Evolutionary conservation across 2,888 invertebrate species (phyloP), one percentile per base, ranked within the genome.

Genomic region (Acronicta alni): DNA sequence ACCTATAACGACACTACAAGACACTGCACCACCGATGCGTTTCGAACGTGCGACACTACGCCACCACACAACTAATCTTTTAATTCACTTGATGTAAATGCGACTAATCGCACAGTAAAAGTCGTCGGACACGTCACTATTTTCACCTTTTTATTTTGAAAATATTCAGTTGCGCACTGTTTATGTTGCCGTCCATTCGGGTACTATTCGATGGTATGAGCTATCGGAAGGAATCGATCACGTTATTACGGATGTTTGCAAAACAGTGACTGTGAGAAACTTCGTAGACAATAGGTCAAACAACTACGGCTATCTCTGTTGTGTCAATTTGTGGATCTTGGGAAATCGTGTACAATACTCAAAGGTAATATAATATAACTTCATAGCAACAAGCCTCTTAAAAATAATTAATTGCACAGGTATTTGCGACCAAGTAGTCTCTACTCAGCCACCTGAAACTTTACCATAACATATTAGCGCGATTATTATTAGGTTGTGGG

Each of bases 1-100:
- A 84, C 92, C 92, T 88, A 91, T 91, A 85, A 83, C 91, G 87
- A 82, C 82, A 85, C 87, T 61, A 84, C 76, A 70, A 75, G 58
- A 67, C 76, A 60, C 69, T 66, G 66, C 70, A 54, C 69, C 54
- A 57, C 72, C 58, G 55, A 72, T 57, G 52, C 70, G 47, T 67
- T 51, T 54, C 53, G 17, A 20, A 53, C 67, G 47, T 46, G 39
- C 68, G 47, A 56, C 67, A 54, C 67, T 20, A 60, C 46, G 42
- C 56, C 39, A 42, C 30, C 54, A 32, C 57, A 42, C 59, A 44
- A 26, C n/a, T 17, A 57, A 14, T 38, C 5, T 32, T n/a, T 46
- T 37, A 58, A 57, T 44, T 38, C 15, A 3, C 14, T 38, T 41
- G 46, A 12, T 30, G n/a, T 12, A 9, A 23, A 46, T 10, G 41